Conservation (phyloP, 37 sponge, comb jelly and placozoan species). For the Theonella swinhoei region DNA sequence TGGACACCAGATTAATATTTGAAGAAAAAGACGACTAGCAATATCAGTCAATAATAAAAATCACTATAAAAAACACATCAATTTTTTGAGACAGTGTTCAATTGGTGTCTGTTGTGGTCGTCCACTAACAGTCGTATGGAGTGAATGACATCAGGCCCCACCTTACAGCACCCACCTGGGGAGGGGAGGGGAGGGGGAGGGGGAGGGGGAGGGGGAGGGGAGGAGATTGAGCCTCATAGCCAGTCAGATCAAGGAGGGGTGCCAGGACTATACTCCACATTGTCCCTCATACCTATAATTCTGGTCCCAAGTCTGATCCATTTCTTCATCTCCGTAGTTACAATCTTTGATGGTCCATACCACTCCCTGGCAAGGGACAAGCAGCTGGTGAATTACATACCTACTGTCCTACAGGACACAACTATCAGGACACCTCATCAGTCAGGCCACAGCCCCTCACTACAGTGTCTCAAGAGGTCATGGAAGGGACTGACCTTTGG, state of each 20-base stretch:
- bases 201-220: no score
- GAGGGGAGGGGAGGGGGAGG: no score
- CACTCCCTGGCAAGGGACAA: no score
- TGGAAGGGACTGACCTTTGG: conserved; percentile 34
- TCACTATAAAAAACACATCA: neutral
- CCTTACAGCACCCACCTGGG: conserved; percentile 44
- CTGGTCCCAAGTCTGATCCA: neutral
- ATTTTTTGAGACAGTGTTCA: neutral
- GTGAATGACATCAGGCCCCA: conserved; percentile 2
- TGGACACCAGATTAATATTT: neutral
- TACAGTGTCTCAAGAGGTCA: no score
- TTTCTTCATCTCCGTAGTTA: neutral
- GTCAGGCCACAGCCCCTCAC: no score
- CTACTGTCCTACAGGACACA: no score
- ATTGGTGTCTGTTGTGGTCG: no score
- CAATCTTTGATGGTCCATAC: neutral
- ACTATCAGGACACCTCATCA: no score
- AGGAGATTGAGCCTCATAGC: no score
- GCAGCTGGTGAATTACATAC: no score
- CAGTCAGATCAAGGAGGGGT: no score
- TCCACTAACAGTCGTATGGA: neutral
- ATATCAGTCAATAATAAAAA: neutral
- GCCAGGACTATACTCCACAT: no score
- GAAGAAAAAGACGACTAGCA: neutral
- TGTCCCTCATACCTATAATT: neutral